Evolutionary conservation across 2,113 vertebrate species (phyloP).

Genomic region (Rhineura floridana): DNA sequence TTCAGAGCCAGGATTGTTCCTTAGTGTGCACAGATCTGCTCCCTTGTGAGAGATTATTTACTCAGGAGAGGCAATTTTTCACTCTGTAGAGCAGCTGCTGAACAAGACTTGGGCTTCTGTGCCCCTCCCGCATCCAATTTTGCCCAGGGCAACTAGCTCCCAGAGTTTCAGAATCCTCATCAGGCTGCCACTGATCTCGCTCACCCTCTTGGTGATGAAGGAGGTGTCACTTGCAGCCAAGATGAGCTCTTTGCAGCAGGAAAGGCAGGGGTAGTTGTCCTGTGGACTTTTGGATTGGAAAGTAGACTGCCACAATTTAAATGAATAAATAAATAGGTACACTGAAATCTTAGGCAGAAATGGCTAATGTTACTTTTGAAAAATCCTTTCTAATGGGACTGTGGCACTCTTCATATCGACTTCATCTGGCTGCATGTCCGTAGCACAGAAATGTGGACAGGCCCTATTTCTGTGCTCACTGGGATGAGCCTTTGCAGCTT

Average conservation of each 20-base stretch:
- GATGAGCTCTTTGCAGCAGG: no score
- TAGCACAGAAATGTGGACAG: background rate
- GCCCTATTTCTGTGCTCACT: background rate
- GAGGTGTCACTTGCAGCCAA: background rate
- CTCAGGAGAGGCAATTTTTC: background rate
- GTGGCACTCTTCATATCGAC: background rate
- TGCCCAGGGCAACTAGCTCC: background rate
- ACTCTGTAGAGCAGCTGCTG: background rate
- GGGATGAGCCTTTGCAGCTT: background rate
- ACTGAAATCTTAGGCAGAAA: background rate
- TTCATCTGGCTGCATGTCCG: background rate
- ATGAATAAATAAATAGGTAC: no score
- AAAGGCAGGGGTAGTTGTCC: no score
- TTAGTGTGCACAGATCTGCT: background rate
- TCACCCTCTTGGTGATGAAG: conserved; percentile 28
- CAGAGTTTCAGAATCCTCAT: background rate
- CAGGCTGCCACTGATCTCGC: background rate
- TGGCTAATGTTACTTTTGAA: background rate
- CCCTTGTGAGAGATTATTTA: no score
- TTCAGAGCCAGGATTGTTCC: no score
- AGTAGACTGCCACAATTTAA: background rate
- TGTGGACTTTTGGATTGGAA: background rate
- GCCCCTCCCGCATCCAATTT: background rate
- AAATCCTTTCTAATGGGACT: background rate
- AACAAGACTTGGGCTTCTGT: background rate